Base-by-base conservation (phyloP, 2,888 invertebrate species). In the Dione juno region DNA sequence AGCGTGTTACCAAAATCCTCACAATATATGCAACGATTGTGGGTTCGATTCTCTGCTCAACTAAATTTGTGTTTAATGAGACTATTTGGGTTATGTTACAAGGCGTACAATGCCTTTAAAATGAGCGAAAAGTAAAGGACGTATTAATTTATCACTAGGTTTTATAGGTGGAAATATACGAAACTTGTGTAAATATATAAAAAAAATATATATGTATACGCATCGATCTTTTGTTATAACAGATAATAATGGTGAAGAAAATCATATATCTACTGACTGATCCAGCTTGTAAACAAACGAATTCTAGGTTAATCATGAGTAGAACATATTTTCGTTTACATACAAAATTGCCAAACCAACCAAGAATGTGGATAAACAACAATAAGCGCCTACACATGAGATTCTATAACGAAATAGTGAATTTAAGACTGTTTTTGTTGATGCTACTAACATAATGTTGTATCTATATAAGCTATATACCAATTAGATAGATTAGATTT, bases 331-430 rank as follows among this genome's bases (percentile, higher is more conserved):
- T 76, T 74, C 69, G 74, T 72, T 75, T 70, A 71, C 52, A 72
- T 63, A 69, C 70, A 54, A 67, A 67, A 75, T 75, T 67, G 73
- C 68, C 70, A 69, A 71, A 68, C 71, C 58, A 52, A 70, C 59
- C 41, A 63, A 67, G 73, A 71, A 71, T 67, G 43, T 65, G 57
- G 57, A 71, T 65, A 66, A 72, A 63, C 59, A 63, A 41, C 48
- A 48, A 72, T 70, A 67, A 53, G 64, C 67, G 58, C 72, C 66
- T 43, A 70, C 70, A 70, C 64, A 28, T 41, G 67, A 72, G 65
- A 65, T 67, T 50, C 64, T 58, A 48, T 59, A 72, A 67, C 65
- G 67, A 80, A 84, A 82, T 81, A 57, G 43, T 41, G 35, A 53
- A 40, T 48, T 35, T 43, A 45, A 35, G 45, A 52, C 54, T 57